Percentiles rank a stretch among this genome's conserved stretches.
Evolutionary conservation across 1,140 invertebrate genomes (phyloP).

Genomic region (Cotesia typhae): DNA sequence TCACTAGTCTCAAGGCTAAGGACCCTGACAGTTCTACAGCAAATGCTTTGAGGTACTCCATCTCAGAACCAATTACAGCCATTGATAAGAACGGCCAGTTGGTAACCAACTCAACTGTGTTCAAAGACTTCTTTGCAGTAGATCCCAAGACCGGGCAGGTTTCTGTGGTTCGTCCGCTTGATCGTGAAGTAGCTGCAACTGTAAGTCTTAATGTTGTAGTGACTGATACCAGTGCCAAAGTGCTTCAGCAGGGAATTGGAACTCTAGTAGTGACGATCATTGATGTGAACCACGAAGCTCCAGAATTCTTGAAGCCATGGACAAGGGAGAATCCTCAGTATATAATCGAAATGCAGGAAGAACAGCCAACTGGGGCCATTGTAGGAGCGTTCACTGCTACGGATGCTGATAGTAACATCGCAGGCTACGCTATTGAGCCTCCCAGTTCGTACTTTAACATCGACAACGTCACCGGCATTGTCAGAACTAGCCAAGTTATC

Average conservation of each 20-base stretch:
- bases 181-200: conserved; percentile 77
- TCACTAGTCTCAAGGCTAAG: conserved; percentile 78
- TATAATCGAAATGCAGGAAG: conserved; percentile 79
- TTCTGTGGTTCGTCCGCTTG: conserved; percentile 71
- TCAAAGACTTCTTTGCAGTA: conserved; percentile 77
- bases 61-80: conserved; percentile 78
- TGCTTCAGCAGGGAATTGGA: conserved; percentile 80
- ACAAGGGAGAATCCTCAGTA: conserved; percentile 75
- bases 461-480: conserved; percentile 80
- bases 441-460: conserved; percentile 80
- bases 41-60: conserved; percentile 76
- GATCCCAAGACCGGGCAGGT: conserved; percentile 77
- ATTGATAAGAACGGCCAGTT: conserved; percentile 84
- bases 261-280: conserved; percentile 86
- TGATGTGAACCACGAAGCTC: conserved; percentile 77
- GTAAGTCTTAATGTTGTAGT: conserved; percentile 82
- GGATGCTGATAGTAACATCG: conserved; percentile 85
- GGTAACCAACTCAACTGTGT: conserved; percentile 65
- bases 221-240: conserved; percentile 80
- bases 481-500: conserved; percentile 79
- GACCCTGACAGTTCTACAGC: conserved; percentile 82
- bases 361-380: conserved; percentile 82
- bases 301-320: conserved; percentile 77
- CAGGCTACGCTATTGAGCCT: conserved; percentile 77
- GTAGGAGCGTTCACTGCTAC: conserved; percentile 82